phyloP scores from a whole-genome alignment of 2,888 invertebrate species.

The Oxyscelio sp. region DNA sequence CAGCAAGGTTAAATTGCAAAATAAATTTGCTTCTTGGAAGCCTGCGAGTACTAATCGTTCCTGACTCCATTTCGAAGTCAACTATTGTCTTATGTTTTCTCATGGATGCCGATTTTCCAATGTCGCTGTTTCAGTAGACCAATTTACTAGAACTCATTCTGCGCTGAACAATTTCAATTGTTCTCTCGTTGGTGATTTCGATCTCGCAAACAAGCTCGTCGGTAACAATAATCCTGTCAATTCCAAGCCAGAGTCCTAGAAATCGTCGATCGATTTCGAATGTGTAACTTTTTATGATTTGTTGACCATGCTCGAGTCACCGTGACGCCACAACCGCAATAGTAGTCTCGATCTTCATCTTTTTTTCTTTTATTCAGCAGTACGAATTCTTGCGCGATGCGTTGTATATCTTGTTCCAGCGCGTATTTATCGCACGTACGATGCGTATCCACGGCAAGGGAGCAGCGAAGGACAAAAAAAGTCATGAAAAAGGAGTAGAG shows the following conservation, averaged over 20 bases:
- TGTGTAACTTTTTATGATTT: conserved; percentile 70
- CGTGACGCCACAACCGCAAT: conserved; percentile 64
- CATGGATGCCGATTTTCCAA: too few species aligned
- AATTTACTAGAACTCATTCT: too few species aligned
- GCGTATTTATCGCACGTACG: conserved; percentile 60
- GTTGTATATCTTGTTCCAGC: conserved; percentile 45
- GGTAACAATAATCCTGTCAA: conserved; percentile 12
- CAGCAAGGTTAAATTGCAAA: not conserved
- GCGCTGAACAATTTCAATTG: too few species aligned
- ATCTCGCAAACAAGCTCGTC: conserved; percentile 24
- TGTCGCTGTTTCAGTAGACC: conserved; percentile 17
- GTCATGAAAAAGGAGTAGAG: conserved; percentile 20
- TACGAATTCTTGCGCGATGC: conserved; percentile 51
- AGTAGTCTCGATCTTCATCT: conserved; percentile 23
- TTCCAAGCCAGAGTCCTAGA: conserved; percentile 17
- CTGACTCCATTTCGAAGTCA: not conserved
- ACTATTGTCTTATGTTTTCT: not conserved
- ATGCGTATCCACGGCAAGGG: conserved; percentile 40
- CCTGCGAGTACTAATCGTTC: not conserved
- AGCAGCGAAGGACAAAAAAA: conserved; percentile 31
- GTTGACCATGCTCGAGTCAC: conserved; percentile 70
- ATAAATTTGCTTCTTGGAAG: not conserved
- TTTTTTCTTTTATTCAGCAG: conserved; percentile 29
- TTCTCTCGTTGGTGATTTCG: conserved; percentile 13
- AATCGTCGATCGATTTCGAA: conserved; percentile 56